Base-by-base conservation (phyloP, 2,113 vertebrate species). In the Psephotus haematonotus region DNA sequence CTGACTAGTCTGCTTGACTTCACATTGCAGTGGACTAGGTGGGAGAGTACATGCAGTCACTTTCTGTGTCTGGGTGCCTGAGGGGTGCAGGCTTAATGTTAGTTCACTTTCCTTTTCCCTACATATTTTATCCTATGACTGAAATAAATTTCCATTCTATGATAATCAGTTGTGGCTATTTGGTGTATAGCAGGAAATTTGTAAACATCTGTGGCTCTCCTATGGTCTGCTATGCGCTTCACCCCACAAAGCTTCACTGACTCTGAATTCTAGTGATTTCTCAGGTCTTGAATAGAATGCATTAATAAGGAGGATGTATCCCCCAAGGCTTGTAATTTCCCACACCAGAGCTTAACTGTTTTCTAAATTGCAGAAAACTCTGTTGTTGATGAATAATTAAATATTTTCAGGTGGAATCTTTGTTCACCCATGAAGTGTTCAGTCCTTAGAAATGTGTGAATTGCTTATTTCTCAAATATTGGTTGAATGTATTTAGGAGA, bases 351-450 rank as follows among this genome's bases (percentile, higher is more conserved):
- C 75, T 67, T 27, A 86, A 67, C 62, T 81, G 7, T 78, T 88
- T 92, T 68, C 50, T 82, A 59, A 81, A 55, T 4, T 72, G 46
- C 15, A 88, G 53, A 82, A 92, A 92, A 67, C 5, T 82, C 22
- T 20, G 19, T 59, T 47, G 37, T 13, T 89, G 65, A 55, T 90
- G 33, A 92, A 90, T 95, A 82, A 82, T 60, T 82, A 64, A 88
- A 50, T 74, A 75, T 86, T 86, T 88, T 89, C 60, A 70, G 33
- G 52, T 57, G 8, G n/a, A 74, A 49, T 86, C 10, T 76, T 91
- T 91, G 11, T 46, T 87, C 50, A 63, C 15, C 28, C 4, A 17
- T 44, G 39, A 79, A 19, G 9, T 79, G 18, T 70, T 92, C n/a
- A 44, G 12, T 63, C 63, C 46, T 89, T 84, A 75, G 17, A 81